A percentile compares a stretch with the other conserved stretches of the same genome.
Evolutionary conservation across 2,113 vertebrate genomes (phyloP).

Genomic region (Laticauda laticaudata): DNA sequence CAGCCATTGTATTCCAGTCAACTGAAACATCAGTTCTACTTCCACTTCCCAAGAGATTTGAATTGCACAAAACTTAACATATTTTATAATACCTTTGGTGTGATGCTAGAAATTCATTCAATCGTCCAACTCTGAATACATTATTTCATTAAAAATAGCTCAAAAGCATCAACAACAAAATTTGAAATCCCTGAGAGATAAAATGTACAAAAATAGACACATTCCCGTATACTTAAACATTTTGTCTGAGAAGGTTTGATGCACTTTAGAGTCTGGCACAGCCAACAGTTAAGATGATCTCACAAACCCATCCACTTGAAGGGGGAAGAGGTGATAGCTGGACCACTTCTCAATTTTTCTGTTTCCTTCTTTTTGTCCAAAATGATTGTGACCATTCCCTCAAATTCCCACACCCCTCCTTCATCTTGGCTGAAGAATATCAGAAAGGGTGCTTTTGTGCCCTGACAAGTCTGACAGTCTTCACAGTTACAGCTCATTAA

Average conservation of each 20-base stretch:
- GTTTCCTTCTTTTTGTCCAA: conserved; percentile 23
- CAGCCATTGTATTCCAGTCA: neutral
- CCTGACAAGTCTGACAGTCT: conserved; percentile 60
- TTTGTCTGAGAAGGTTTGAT: conserved; percentile 5
- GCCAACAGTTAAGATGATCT: conserved; percentile 1
- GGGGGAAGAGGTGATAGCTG: neutral
- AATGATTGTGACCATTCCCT: conserved; percentile 17
- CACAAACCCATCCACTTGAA: conserved; percentile 14
- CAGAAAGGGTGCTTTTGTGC: conserved; percentile 38
- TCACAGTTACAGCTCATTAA: conserved; percentile 59
- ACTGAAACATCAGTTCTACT: neutral
- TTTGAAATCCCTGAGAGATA: conserved; percentile 16
- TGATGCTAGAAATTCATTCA: neutral
- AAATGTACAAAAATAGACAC: neutral
- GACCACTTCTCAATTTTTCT: conserved; percentile 18
- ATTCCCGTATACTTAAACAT: conserved; percentile 14
- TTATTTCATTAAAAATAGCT: conserved; percentile 2
- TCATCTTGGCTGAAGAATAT: conserved; percentile 40
- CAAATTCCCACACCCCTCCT: neutral
- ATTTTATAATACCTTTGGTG: neutral
- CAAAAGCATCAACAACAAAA: neutral
- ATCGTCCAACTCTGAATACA: neutral
- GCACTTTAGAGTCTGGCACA: conserved; percentile 12
- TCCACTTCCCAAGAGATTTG: neutral
- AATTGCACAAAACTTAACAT: neutral